These are phyloP conservation scores for Brachypalpus laphriformis DNA, from an alignment of 2,888 invertebrate species.

Conservation along the genomic window DNA sequence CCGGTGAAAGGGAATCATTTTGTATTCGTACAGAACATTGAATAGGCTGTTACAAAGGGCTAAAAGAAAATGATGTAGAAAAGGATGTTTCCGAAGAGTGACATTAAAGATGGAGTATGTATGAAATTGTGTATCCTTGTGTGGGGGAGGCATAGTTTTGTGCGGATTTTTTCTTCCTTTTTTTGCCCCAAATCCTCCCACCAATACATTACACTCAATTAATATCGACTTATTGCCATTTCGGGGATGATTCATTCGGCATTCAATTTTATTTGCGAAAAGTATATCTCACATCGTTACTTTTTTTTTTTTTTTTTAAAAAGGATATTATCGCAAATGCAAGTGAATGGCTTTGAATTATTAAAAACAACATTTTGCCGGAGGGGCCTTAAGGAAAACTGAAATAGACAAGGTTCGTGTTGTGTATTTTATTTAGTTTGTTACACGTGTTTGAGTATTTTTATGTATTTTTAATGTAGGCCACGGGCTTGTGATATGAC, in stretches of 20 bases:
- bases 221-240: conserved; percentile 64
- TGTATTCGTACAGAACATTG: conserved; percentile 56
- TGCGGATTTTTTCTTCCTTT: conserved; percentile 7
- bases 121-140: conserved; percentile 8
- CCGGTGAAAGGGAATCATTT: conserved; percentile 64
- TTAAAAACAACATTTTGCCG: not conserved
- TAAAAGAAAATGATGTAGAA: conserved; percentile 51
- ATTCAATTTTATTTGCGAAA: conserved; percentile 46
- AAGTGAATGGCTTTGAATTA: conserved; percentile 46
- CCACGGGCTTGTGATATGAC: not conserved
- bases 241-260: conserved; percentile 53
- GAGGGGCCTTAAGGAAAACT: not conserved
- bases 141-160: conserved; percentile 29
- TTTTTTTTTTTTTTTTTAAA: not conserved
- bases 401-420: not conserved
- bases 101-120: conserved; percentile 24
- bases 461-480: conserved; percentile 23
- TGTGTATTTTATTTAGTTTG: not conserved
- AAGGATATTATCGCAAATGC: conserved; percentile 33
- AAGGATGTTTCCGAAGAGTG: conserved; percentile 43
- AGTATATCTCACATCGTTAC: conserved; percentile 46
- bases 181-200: not conserved
- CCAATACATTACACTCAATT: conserved; percentile 59
- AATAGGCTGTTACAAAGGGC: conserved; percentile 63
- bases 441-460: conserved; percentile 1